Evolutionary conservation across 2,888 invertebrate genomes (phyloP).

Genomic region (Brachynemurus nebulosus): DNA sequence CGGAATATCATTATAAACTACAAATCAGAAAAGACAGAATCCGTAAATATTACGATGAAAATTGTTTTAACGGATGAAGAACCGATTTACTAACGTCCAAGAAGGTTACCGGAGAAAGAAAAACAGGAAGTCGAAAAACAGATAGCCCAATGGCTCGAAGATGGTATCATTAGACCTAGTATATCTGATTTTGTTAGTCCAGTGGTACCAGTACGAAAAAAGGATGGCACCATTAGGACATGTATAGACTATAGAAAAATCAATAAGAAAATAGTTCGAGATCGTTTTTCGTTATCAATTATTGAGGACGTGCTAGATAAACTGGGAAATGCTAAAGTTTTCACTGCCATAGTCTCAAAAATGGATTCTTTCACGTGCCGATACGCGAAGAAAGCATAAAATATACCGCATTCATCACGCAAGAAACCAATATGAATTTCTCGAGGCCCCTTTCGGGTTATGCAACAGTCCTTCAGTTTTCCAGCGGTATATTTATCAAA

Average conservation of each 20-base stretch:
- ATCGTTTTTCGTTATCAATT: constrained; percentile 17
- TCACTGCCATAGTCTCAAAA: constrained; percentile 18
- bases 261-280: constrained; percentile 16
- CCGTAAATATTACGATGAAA: constrained; percentile 10
- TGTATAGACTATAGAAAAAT: constrained; percentile 18
- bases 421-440: constrained; percentile 19
- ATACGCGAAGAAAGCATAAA: too few relatives aligned
- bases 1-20: constrained; percentile 8
- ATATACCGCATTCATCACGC: constrained; percentile 20
- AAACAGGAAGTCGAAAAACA: constrained; percentile 13
- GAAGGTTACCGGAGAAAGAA: constrained; percentile 12
- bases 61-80: constrained; percentile 15
- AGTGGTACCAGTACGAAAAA: too few relatives aligned
- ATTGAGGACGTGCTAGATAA: constrained; percentile 18
- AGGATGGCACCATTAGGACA: constrained; percentile 15
- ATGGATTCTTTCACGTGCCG: constrained; percentile 22
- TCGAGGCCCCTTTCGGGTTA: constrained; percentile 18
- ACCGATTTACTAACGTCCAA: constrained; percentile 13
- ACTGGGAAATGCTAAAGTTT: constrained; percentile 13
- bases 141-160: constrained; percentile 14
- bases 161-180: constrained; percentile 17
- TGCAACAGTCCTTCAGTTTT: constrained; percentile 16
- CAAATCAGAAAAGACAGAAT: constrained; percentile 5
- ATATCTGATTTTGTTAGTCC: constrained; percentile 20
- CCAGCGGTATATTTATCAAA: constrained; percentile 16